phyloP scores from a whole-genome alignment of 2,113 vertebrate species.

The Larimichthys polyactis region DNA sequence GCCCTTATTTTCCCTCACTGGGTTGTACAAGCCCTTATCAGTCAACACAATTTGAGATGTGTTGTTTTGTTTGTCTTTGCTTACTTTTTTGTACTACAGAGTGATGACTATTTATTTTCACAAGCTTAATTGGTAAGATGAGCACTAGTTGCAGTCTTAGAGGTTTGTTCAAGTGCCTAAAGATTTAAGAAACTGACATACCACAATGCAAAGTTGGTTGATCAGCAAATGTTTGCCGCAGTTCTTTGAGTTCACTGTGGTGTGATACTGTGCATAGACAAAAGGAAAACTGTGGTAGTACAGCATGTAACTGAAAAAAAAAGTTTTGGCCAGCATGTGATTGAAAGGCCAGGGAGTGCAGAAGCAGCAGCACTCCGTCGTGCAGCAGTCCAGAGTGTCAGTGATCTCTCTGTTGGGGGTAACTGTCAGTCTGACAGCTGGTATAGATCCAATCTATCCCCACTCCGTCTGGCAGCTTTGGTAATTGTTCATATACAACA shows the following conservation, averaged over 20 bases:
- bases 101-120: background rate
- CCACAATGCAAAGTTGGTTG: background rate
- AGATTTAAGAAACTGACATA: background rate
- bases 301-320: conserved; percentile 4
- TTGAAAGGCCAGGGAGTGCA: conserved; percentile 32
- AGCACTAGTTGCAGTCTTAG: background rate
- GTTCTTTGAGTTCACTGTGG: background rate
- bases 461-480: conserved; percentile 51
- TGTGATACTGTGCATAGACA: background rate
- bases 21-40: no score
- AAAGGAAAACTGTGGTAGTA: background rate
- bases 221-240: background rate
- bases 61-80: background rate
- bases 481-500: conserved; percentile 50
- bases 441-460: conserved; percentile 53
- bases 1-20: background rate
- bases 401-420: conserved; percentile 58
- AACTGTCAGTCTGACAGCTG: conserved; percentile 70
- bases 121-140: background rate
- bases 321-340: conserved; percentile 15
- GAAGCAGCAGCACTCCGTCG: conserved; percentile 19
- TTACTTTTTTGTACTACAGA: background rate
- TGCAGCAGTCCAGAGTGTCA: conserved; percentile 40
- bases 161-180: background rate
- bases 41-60: background rate